phyloP scores from a whole-genome alignment of 2,113 vertebrate genomes.

The Tragelaphus strepsiceros region DNA sequence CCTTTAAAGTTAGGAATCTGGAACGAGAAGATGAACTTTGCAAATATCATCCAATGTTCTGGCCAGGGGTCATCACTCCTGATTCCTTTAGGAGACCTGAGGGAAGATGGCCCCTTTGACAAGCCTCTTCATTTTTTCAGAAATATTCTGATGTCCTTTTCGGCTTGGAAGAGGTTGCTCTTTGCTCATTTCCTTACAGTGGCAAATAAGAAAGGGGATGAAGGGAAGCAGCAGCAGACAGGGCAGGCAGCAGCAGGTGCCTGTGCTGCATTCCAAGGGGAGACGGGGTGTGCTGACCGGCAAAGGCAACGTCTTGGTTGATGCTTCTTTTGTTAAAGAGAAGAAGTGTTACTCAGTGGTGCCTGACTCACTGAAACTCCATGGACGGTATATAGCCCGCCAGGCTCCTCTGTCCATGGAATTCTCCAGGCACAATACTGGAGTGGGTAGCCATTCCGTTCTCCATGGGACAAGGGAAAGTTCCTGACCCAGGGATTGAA shows the following conservation, averaged over 20 bases:
- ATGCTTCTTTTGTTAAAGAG: neutral
- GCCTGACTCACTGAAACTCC: neutral
- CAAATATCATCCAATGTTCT: neutral
- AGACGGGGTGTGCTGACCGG: neutral
- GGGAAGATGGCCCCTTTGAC: neutral
- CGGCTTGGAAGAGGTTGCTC: neutral
- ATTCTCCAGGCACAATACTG: neutral
- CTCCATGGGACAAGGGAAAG: neutral
- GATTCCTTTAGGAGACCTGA: conserved; percentile 21
- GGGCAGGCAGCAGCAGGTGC: accelerated
- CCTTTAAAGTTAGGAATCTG: conserved; percentile 36
- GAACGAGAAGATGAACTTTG: conserved; percentile 32
- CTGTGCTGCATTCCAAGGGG: too few relatives aligned
- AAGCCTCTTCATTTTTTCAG: neutral
- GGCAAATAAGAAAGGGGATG: neutral
- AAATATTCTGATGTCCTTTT: conserved; percentile 1
- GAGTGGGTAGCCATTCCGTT: neutral
- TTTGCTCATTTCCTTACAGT: neutral
- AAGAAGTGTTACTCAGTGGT: neutral
- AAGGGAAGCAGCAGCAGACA: neutral
- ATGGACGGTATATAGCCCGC: neutral
- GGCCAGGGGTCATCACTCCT: neutral
- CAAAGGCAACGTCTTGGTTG: neutral
- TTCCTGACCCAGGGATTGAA: neutral
- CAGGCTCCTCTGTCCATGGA: neutral